Conservation (phyloP, 2,888 invertebrate genomes). For the Andrena minutula region DNA sequence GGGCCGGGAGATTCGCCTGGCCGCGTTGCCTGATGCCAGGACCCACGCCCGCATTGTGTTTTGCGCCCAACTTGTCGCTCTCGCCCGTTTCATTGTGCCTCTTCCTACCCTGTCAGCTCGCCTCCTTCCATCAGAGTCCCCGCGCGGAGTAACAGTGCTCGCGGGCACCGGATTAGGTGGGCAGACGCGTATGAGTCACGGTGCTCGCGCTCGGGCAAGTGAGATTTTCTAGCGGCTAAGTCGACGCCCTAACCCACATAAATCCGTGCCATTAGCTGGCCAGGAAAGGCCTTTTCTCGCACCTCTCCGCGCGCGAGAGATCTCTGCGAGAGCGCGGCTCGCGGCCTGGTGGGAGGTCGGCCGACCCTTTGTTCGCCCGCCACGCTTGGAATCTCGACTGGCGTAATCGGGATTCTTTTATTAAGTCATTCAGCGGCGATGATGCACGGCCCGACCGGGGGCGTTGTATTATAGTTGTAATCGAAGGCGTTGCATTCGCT, state of each 20-base stretch:
- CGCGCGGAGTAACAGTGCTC: conserved; percentile 42
- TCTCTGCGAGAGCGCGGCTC: background rate
- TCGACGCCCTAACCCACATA: conserved; percentile 82
- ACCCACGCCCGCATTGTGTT: conserved; percentile 83
- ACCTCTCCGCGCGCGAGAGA: conserved; percentile 35
- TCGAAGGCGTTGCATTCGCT: conserved; percentile 66
- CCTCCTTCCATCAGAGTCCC: conserved; percentile 47
- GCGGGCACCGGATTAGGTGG: conserved; percentile 80
- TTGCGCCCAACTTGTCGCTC: conserved; percentile 79
- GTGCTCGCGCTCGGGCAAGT: conserved; percentile 71
- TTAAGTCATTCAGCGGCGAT: conserved; percentile 72
- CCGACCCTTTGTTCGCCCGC: conserved; percentile 68
- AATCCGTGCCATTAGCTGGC: conserved; percentile 76
- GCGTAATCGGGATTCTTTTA: conserved; percentile 73
- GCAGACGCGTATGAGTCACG: conserved; percentile 81
- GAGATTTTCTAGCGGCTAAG: conserved; percentile 75
- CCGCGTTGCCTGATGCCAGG: conserved; percentile 68
- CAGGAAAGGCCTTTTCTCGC: conserved; percentile 75
- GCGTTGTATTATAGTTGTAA: conserved; percentile 63
- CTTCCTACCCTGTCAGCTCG: conserved; percentile 55
- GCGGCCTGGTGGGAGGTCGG: conserved; percentile 47
- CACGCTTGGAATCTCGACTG: conserved; percentile 69
- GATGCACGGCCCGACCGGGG: conserved; percentile 64
- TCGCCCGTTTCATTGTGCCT: conserved; percentile 77
- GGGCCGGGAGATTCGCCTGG: conserved; percentile 69